Base-by-base conservation (phyloP, 2,888 invertebrate species). In the Synanthedon vespiformis region DNA sequence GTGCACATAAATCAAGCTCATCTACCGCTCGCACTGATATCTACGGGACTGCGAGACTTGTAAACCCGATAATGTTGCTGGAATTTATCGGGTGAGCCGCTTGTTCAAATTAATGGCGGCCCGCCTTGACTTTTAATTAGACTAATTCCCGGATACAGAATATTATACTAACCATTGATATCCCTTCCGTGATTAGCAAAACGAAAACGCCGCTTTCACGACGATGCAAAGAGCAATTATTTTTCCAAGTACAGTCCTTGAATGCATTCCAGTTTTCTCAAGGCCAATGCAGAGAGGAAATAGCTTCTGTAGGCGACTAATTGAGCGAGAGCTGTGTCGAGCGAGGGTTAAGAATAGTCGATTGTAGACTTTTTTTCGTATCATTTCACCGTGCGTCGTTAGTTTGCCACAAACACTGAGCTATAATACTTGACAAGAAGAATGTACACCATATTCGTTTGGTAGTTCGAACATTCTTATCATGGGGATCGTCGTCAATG, bases 1-100 rank as follows among this genome's bases (percentile, higher is more conserved):
- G 73, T 70, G 65, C 62, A 66, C 74, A 79, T 86, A 87, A 86
- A 86, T 87, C 85, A 85, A 76, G 74, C 72, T 78, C 85, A 78
- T 83, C 86, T 74, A 66, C 64, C 61, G 62, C 64, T 67, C 64
- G 62, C 61, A 61, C 69, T 68, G 80, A 79, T 78, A 77, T 80
- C 78, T 68, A 68, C 68, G 70, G 71, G 68, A 65, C 68, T 63
- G 61, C 59, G 64, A 62, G 66, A 71, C 72, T 74, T 74, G 76
- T 69, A 66, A 72, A 73, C 73, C 73, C 64, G 77, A 80, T 77
- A 74, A 76, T 76, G 65, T 68, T 61, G 58, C 60, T 58, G 61
- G 62, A 65, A 61, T 68, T 68, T 71, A 74, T 72, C 70, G 65
- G 59, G 57, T 58, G 56, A 59, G 61, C 56, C 58, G 66, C 64